A percentile compares a stretch with the other conserved stretches of the same genome.
phyloP scores from a whole-genome alignment of 2,888 invertebrate genomes.

The Volucella zonaria region DNA sequence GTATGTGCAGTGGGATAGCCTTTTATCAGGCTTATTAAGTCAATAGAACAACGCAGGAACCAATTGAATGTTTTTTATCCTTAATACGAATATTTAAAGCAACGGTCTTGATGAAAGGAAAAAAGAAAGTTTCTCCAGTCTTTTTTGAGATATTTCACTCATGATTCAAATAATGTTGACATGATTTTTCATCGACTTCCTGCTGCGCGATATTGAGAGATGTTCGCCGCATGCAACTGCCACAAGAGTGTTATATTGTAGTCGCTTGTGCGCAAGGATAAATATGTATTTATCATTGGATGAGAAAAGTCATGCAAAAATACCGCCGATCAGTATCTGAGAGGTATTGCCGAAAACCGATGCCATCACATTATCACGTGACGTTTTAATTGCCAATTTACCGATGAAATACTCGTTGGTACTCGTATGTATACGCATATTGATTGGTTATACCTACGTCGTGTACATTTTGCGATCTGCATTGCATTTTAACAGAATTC shows the following conservation, averaged over 20 bases:
- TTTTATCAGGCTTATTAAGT: too few relatives aligned
- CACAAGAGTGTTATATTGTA: conserved; percentile 59
- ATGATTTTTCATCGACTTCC: conserved; percentile 63
- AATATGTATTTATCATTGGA: conserved; percentile 38
- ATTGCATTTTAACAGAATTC: conserved; percentile 24
- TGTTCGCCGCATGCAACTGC: conserved; percentile 49
- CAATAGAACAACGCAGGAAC: too few relatives aligned
- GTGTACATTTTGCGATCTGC: background rate
- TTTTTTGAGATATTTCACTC: conserved; percentile 43
- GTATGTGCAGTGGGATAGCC: too few relatives aligned
- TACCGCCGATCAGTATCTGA: conserved; percentile 59
- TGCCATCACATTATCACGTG: conserved; percentile 56
- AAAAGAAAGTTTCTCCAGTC: background rate
- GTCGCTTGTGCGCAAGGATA: conserved; percentile 41
- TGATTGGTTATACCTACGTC: conserved; percentile 18
- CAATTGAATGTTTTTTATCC: too few relatives aligned
- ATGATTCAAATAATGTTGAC: conserved; percentile 61
- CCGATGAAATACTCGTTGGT: conserved; percentile 27
- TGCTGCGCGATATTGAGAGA: conserved; percentile 40
- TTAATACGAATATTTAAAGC: too few relatives aligned
- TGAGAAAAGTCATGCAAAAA: conserved; percentile 33
- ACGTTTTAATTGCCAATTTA: conserved; percentile 61
- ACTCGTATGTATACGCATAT: background rate
- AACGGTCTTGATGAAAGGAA: too few relatives aligned
- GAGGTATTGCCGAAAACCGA: conserved; percentile 49